These are phyloP conservation scores for Pollenia angustigena DNA, from an alignment of 2,888 invertebrate genomes.

Conservation along the genomic window DNA sequence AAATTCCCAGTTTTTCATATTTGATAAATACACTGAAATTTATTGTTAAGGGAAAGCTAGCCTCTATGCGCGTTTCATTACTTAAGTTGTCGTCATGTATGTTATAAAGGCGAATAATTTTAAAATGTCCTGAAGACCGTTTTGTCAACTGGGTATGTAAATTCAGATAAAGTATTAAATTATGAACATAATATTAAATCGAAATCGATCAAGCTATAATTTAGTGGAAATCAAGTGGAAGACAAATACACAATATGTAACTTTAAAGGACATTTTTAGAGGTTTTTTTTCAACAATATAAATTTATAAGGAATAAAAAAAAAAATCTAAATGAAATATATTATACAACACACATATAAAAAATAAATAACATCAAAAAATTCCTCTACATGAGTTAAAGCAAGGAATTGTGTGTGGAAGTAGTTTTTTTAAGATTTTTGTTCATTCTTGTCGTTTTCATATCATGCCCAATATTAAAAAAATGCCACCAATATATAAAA, in stretches of 20 bases:
- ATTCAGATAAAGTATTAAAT: neutral
- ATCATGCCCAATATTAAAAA: slow-evolving; percentile 14
- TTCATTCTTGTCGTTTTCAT: slow-evolving; percentile 29
- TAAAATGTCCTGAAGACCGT: no score
- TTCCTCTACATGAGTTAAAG: neutral
- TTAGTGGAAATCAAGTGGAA: slow-evolving; percentile 43
- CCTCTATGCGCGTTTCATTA: no score
- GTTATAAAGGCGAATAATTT: no score
- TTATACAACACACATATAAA: neutral
- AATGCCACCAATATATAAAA: slow-evolving; percentile 41
- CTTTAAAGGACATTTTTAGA: slow-evolving; percentile 20
- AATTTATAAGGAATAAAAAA: slow-evolving; percentile 29
- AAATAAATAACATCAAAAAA: slow-evolving; percentile 7
- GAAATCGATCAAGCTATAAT: slow-evolving; percentile 40
- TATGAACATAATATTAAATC: slow-evolving; percentile 4
- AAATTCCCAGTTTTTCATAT: no score
- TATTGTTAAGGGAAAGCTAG: no score
- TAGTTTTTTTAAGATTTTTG: slow-evolving; percentile 15
- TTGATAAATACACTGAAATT: no score
- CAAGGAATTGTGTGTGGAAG: neutral
- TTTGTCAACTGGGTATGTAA: no score
- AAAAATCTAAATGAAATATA: neutral
- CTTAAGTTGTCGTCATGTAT: no score
- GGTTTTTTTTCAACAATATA: neutral
- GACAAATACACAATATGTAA: neutral